These are phyloP conservation scores for Carassius carassius DNA, from an alignment of 2,113 vertebrate genomes.

Conservation along the genomic window DNA sequence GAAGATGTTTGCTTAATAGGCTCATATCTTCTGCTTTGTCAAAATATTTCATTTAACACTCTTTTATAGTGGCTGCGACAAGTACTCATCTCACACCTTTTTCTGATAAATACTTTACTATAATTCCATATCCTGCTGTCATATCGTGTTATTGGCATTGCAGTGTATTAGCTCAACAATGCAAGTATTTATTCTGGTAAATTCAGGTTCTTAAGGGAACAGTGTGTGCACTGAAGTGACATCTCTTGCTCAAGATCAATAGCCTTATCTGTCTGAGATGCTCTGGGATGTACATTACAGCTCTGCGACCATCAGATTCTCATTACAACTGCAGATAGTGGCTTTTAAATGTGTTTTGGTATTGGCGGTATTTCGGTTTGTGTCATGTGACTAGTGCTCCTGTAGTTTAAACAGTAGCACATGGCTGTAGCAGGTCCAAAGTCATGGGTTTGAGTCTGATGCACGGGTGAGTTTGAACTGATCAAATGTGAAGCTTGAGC, in stretches of 20 bases:
- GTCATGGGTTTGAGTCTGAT: not conserved
- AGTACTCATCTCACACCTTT: not conserved
- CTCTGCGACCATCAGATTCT: conserved; percentile 11
- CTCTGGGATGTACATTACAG: not conserved
- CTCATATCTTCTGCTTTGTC: not conserved
- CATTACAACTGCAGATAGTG: not conserved
- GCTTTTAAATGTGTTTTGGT: not conserved
- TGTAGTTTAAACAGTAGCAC: not conserved
- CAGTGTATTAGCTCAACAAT: not conserved
- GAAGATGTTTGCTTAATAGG: not conserved
- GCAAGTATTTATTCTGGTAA: not conserved
- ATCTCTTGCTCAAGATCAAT: conserved; percentile 28
- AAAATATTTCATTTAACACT: not conserved
- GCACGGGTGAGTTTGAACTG: not conserved
- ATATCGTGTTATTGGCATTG: not conserved
- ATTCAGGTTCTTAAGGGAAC: not conserved
- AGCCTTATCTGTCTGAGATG: conserved; percentile 36
- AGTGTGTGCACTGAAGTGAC: not conserved
- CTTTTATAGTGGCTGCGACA: not conserved
- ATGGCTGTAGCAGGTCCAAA: not conserved
- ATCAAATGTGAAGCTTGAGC: not conserved
- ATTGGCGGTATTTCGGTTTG: not conserved
- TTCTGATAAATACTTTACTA: not conserved
- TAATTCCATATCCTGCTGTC: conserved; percentile 11
- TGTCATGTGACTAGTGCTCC: not conserved